Evolutionary conservation across 2,113 vertebrate genomes (phyloP), one percentile per base, ranked within the genome.

Genomic region (Suncus etruscus): DNA sequence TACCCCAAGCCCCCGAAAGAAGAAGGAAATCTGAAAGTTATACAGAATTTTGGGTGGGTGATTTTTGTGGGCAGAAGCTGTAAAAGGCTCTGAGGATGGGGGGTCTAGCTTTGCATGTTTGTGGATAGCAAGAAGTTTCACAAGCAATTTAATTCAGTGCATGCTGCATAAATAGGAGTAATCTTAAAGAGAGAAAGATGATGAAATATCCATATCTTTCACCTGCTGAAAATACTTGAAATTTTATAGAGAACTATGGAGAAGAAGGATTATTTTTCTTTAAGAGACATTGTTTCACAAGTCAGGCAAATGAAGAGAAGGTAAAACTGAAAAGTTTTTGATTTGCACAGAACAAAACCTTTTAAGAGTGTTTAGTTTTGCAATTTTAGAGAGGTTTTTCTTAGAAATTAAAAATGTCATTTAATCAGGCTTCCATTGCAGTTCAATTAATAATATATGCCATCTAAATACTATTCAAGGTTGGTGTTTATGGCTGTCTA

Each of bases 361-460:
- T n/a, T 73, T 66, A 72, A 27, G 54, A 70, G 51, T 73, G 80
- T 92, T 91, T 83, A 50, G 27, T 70, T 83, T 89, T 92, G 65
- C 20, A 32, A 22, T 54, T 54, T 54, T 3, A 12, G 39, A 39
- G 48, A 31, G 48, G 54, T 29, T 81, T 92, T 79, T n/a, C 18
- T 86, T 81, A 90, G 75, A 54, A 3, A 54, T 54, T 54, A 54
- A 54, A 54, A 54, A 54, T 54, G 39, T 39, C 39, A 39, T 39
- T 86, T 75, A 65, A 29, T 86, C 18, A 68, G 11, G 58, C 50
- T 66, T 91, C 48, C 69, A 87, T 65, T 83, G 50, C 6, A 61
- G 24, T 83, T 73, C 75, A 75, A 8, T 87, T 75, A 78, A n/a
- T 87, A 54, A 29, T 83, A 0, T 80, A 48, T 81, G 63, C 6